Evolutionary conservation across 2,888 invertebrate species (phyloP), one percentile per base, ranked within the genome.

Genomic region (Plusia festucae): DNA sequence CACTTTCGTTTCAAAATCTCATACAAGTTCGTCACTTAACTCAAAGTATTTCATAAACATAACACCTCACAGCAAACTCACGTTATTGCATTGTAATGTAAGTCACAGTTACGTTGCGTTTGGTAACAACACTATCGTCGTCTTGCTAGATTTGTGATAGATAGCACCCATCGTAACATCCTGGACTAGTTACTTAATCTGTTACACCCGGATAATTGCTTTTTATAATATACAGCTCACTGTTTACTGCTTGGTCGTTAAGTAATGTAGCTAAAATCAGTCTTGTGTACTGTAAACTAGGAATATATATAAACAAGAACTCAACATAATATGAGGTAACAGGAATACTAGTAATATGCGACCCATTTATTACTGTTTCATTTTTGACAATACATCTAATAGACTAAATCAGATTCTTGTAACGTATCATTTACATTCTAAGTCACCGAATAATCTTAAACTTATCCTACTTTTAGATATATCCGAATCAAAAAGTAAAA

Each of bases 101-200:
- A 53, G 13, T 2, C 15, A 1, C n/a, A 18, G 52, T 56, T 15
- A 57, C 62, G 49, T 11, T 13, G 34, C 11, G 52, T 54, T n/a
- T 57, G 52, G 30, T 30, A 44, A 63, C 55, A 13, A 16, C 55
- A 34, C 6, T 71, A 61, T 61, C 71, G 46, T 6, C 46, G 52
- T 76, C 56, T 61, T 60, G 18, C 58, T 8, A 62, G 72, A 53
- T 53, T 58, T 61, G 51, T 71, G 65, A 76, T 71, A 71, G 61
- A 55, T 30, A 53, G 15, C 34, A 59, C 24, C 53, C 59, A 30
- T 6, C 51, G 61, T 70, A 59, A 73, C 70, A 40, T n/a, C 53
- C 57, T 55, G 70, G 52, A 49, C 53, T 59, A 40, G 51, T 62
- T 76, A 61, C 55, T 75, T 70, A 70, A 61, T 53, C 22, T 56